Conservation (phyloP, 1,140 invertebrate genomes). For the Oncopeltus fasciatus region DNA sequence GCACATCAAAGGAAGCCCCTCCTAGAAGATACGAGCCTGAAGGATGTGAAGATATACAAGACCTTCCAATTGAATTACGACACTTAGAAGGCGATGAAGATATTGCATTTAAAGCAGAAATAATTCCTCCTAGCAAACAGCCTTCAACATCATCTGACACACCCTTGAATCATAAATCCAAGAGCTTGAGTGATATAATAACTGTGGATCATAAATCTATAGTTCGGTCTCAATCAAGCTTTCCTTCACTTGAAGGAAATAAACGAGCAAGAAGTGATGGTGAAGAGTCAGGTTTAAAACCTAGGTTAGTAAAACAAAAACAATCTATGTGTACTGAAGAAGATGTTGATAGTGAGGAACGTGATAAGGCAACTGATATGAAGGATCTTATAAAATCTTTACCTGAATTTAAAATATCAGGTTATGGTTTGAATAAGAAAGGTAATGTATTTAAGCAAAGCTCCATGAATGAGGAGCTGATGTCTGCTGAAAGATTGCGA, state of each 20-base stretch:
- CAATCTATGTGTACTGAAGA: constrained; percentile 54
- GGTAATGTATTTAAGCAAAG: constrained; percentile 65
- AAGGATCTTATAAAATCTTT: constrained; percentile 41
- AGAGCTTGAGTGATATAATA: constrained; percentile 60
- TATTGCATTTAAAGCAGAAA: constrained; percentile 33
- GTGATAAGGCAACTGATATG: constrained; percentile 47
- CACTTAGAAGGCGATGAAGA: constrained; percentile 55
- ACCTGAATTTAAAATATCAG: constrained; percentile 39
- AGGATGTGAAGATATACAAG: constrained; percentile 47
- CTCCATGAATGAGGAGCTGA: constrained; percentile 76
- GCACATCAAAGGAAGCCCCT: constrained; percentile 36
- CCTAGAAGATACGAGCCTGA: constrained; percentile 35
- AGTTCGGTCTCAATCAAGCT: constrained; percentile 51
- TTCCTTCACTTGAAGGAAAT: constrained; percentile 44
- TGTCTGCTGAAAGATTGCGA: constrained; percentile 62
- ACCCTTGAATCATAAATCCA: constrained; percentile 49
- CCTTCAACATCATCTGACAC: constrained; percentile 30
- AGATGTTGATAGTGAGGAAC: constrained; percentile 38
- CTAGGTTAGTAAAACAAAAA: constrained; percentile 63
- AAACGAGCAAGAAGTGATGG: constrained; percentile 15
- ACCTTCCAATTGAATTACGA: constrained; percentile 77
- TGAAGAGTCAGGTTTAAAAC: constrained; percentile 30
- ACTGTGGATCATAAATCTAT: constrained; percentile 45
- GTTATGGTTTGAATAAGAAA: constrained; percentile 32
- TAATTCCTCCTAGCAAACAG: constrained; percentile 32